Conservation (phyloP, 1,140 invertebrate species). For the Procambarus virginalis region DNA sequence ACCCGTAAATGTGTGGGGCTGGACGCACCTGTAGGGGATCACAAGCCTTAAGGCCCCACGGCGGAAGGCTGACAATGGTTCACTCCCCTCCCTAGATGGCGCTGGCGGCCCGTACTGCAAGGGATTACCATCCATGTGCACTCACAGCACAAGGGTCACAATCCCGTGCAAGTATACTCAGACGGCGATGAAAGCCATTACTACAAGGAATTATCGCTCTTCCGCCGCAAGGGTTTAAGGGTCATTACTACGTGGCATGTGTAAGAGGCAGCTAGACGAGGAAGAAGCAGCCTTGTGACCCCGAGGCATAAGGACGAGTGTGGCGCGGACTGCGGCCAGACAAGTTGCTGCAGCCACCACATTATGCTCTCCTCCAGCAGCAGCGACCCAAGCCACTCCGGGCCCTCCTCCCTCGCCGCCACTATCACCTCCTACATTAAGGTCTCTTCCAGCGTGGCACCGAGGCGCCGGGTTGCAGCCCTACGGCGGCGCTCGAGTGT, state of each 20-base stretch:
- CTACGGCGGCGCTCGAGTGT: conserved; percentile 10
- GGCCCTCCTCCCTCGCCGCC: background rate
- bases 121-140: background rate
- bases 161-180: background rate
- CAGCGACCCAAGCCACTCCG: conserved; percentile 28
- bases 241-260: conserved; percentile 12
- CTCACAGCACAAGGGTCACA: background rate
- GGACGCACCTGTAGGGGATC: background rate
- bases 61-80: background rate
- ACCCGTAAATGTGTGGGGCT: conserved; percentile 22
- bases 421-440: no score
- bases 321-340: conserved; percentile 17
- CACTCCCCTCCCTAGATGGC: background rate
- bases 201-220: conserved; percentile 32
- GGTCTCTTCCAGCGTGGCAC: background rate
- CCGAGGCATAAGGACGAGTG: conserved; percentile 1
- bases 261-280: background rate
- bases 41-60: background rate
- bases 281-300: background rate
- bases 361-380: conserved; percentile 20
- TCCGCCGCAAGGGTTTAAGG: background rate
- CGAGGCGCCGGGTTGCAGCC: background rate
- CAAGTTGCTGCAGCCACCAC: conserved; percentile 35
- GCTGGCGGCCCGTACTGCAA: background rate
- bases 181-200: background rate